Conservation (phyloP, 2,113 vertebrate genomes). For the Carettochelys insculpta region DNA sequence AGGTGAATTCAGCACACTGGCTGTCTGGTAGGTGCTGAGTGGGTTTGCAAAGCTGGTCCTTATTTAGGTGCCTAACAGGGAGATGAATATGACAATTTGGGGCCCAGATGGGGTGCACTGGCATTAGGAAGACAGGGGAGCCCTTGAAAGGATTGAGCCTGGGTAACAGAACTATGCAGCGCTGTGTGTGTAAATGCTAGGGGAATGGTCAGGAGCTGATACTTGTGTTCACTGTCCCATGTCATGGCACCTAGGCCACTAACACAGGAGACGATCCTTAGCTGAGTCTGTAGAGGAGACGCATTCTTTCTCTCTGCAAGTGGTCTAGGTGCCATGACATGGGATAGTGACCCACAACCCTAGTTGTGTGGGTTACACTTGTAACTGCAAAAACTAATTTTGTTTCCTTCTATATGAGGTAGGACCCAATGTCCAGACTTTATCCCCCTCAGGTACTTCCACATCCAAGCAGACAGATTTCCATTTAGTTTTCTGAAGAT, state of each 20-base stretch:
- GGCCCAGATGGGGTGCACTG: background rate
- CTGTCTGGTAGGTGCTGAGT: background rate
- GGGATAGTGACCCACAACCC: no score
- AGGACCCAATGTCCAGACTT: background rate
- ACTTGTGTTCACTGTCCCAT: no score
- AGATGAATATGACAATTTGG: background rate
- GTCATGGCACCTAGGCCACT: no score
- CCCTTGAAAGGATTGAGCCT: background rate
- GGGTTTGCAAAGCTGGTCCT: background rate
- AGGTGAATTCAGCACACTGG: background rate
- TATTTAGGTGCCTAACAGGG: background rate
- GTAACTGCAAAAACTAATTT: background rate
- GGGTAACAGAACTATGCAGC: background rate
- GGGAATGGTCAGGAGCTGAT: background rate
- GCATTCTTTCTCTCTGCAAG: no score
- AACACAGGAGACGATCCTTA: no score
- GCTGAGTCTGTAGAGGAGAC: no score
- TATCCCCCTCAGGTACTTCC: background rate
- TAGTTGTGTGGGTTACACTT: background rate
- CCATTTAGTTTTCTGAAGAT: background rate
- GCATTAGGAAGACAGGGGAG: background rate
- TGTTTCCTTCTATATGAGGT: background rate
- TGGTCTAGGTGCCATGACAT: no score
- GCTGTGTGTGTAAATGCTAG: background rate
- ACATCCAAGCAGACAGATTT: rapidly evolving